Evolutionary conservation across 2,113 vertebrate species (phyloP).

Genomic region (Notechis scutatus): DNA sequence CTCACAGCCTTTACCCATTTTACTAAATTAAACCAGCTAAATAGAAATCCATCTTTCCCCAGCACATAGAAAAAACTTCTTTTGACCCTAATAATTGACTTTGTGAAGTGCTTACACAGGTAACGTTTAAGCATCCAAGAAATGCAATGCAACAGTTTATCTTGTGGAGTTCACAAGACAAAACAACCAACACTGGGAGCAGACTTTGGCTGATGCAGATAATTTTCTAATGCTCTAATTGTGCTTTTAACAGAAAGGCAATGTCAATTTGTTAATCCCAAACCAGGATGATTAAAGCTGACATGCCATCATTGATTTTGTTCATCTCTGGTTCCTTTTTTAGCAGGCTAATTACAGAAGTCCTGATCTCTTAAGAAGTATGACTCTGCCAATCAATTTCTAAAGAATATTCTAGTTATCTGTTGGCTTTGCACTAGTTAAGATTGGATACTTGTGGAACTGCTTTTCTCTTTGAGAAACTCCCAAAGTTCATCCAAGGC

Average conservation of each 20-base stretch:
- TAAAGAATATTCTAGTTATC: not conserved
- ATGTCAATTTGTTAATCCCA: conserved; percentile 11
- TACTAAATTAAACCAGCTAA: not conserved
- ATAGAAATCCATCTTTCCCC: not conserved
- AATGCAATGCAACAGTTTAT: not conserved
- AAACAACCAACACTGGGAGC: not conserved
- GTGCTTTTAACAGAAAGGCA: not conserved
- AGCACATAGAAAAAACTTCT: not conserved
- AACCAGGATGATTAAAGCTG: conserved; percentile 19
- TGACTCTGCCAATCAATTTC: not conserved
- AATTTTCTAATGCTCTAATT: conserved; percentile 14
- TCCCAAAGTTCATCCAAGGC: not conserved
- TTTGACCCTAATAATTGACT: not conserved
- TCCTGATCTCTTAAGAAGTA: not conserved
- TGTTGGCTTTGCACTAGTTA: not conserved
- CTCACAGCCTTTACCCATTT: not conserved
- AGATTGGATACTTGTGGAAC: not conserved
- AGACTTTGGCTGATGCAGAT: not conserved
- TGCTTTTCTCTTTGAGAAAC: not conserved
- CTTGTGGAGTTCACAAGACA: not conserved
- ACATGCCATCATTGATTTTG: conserved; percentile 15
- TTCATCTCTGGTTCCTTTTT: conserved; percentile 6
- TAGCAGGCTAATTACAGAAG: conserved; percentile 3
- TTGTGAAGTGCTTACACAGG: not conserved
- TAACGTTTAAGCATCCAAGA: not conserved